A percentile compares a stretch with the other conserved stretches of the same genome.
Evolutionary conservation across 2,113 vertebrate genomes (phyloP).

Genomic region (Urocitellus parryii): DNA sequence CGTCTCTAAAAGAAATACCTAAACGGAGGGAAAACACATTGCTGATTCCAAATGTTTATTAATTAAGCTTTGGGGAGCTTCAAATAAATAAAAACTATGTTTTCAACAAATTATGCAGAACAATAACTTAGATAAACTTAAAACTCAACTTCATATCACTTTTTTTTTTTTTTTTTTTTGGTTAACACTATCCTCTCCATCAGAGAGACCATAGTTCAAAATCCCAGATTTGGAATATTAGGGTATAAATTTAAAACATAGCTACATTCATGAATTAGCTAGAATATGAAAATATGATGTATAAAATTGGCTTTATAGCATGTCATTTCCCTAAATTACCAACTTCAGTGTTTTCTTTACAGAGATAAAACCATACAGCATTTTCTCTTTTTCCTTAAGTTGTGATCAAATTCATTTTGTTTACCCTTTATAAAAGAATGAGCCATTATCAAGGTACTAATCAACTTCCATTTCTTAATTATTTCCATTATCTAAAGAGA

Average conservation of each 20-base stretch:
- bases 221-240: background rate
- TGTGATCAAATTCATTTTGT: constrained; percentile 15
- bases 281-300: background rate
- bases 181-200: background rate
- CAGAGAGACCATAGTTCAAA: background rate
- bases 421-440: constrained; percentile 41
- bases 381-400: constrained; percentile 14
- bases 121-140: background rate
- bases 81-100: constrained; percentile 4
- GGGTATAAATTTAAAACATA: background rate
- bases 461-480: background rate
- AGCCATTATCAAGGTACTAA: constrained; percentile 4
- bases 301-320: background rate
- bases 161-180: background rate
- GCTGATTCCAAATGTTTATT: background rate
- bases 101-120: background rate
- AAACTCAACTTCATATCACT: constrained; percentile 12
- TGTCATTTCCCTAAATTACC: background rate
- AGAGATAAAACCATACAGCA: constrained; percentile 4
- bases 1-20: constrained; percentile 15
- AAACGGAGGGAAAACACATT: constrained; percentile 30
- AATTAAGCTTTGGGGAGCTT: background rate
- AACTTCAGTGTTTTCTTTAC: background rate
- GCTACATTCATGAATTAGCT: background rate
- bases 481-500: constrained; percentile 11